Evolutionary conservation across 2,113 vertebrate genomes (phyloP), one percentile per base, ranked within the genome.

Genomic region (Otolemur garnettii): DNA sequence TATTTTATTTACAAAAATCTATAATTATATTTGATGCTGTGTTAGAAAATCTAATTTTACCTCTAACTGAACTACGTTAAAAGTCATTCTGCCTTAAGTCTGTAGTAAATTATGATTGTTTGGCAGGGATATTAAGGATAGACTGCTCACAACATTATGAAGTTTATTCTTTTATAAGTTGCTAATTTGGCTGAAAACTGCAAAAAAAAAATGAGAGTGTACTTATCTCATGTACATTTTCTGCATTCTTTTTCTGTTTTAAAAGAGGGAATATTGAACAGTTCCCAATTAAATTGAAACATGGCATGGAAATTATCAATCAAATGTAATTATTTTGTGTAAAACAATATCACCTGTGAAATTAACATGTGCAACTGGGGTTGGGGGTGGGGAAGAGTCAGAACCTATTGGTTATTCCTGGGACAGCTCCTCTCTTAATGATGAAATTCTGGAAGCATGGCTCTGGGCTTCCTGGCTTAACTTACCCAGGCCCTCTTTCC

Each of bases 281-380:
- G 57, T 79, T 96, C 96, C 95, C 84, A 97, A 95, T 90, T 96
- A 96, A 96, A 93, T 50, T 96, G 92, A 97, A 97, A 97, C 88
- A 84, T 92, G 92, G 57, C 83, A 79, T 97, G 84, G 87, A 96
- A 95, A 84, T 98, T 97, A 97, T 97, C 92, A 97, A 94, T 97
- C 95, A 97, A 96, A 78, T 80, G 68, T 80, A 96, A 97, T 97
- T 95, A 97, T 95, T 97, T 97, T 95, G 80, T 95, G 88, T 57
- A 96, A 94, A 97, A 97, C 95, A 97, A 93, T 96, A 97, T 87
- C 80, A 68, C 50, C 60, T 6, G 3, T 62, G 86, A 81, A 95
- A 96, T 93, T 95, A 96, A 90, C 87, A 96, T 90, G 72, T 85
- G 85, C 81, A 94, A 92, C 53, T 83, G 71, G 71, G n/a, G n/a